Evolutionary conservation across 2,888 invertebrate genomes (phyloP).

Genomic region (Drosophila neutralis): DNA sequence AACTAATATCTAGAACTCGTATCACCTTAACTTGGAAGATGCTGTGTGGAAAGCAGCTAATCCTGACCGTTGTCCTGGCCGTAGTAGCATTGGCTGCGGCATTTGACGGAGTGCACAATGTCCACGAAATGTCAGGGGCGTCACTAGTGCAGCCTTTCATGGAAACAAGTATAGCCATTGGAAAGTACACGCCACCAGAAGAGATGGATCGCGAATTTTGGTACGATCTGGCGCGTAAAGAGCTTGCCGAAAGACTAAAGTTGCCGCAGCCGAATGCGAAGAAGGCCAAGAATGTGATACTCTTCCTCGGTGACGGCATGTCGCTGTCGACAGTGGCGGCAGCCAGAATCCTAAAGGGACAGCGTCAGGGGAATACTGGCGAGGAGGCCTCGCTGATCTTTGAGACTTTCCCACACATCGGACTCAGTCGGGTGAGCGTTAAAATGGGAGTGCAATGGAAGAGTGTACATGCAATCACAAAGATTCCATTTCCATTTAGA

Average conservation of each 20-base stretch:
- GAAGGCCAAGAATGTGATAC: conserved; percentile 74
- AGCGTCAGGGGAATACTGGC: conserved; percentile 86
- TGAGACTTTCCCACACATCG: conserved; percentile 88
- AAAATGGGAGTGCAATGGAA: background rate
- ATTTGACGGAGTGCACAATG: conserved; percentile 18
- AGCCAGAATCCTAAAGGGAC: conserved; percentile 88
- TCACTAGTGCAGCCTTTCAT: background rate
- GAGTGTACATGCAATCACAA: background rate
- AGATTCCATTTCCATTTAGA: conserved; percentile 80
- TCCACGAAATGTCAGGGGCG: conserved; percentile 22
- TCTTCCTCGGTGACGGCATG: conserved; percentile 88
- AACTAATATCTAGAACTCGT: background rate
- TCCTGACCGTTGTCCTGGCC: conserved; percentile 15
- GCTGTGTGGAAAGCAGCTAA: conserved; percentile 18
- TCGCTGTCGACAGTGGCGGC: conserved; percentile 89
- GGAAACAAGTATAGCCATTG: conserved; percentile 14
- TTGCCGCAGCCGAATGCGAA: conserved; percentile 33
- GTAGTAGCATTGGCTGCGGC: background rate
- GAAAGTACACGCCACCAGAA: conserved; percentile 60
- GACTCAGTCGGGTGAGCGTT: conserved; percentile 87
- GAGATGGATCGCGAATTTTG: conserved; percentile 66
- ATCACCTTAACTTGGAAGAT: conserved; percentile 17
- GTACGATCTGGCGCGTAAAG: conserved; percentile 58
- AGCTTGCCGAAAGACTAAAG: conserved; percentile 51
- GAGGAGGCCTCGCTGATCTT: conserved; percentile 87